Conservation (phyloP, 2,888 invertebrate genomes). For the Xanthorhoe spadicearia region DNA sequence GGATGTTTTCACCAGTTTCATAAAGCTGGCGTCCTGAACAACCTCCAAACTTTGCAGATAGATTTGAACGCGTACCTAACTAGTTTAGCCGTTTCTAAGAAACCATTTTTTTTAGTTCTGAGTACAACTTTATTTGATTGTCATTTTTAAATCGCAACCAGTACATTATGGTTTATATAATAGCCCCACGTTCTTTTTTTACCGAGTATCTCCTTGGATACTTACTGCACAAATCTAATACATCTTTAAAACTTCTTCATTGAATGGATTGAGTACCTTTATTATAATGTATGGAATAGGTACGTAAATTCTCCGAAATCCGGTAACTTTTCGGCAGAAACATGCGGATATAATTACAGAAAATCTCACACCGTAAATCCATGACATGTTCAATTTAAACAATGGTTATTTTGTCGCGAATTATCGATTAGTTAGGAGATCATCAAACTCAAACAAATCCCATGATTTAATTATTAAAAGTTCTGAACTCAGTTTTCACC, state of each 20-base stretch:
- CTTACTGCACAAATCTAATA: conserved; percentile 12
- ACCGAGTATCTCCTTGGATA: conserved; percentile 8
- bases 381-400: neutral
- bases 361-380: neutral
- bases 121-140: conserved; percentile 6
- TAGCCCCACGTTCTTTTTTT: neutral
- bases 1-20: neutral
- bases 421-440: neutral
- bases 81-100: conserved; percentile 5
- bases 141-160: neutral
- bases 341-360: conserved; percentile 1
- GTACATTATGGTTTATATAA: neutral
- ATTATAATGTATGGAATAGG: too few species aligned
- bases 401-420: neutral
- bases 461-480: neutral
- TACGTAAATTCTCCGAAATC: neutral
- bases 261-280: too few species aligned
- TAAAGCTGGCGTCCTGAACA: conserved; percentile 7
- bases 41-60: conserved; percentile 5
- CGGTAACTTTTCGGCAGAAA: neutral
- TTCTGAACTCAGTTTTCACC: too few species aligned
- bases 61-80: conserved; percentile 6
- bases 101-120: conserved; percentile 4
- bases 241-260: conserved; percentile 6
- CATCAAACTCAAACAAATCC: neutral